phyloP scores from a whole-genome alignment of 2,888 invertebrate genomes.

The Drosophila nr. perissopoda region DNA sequence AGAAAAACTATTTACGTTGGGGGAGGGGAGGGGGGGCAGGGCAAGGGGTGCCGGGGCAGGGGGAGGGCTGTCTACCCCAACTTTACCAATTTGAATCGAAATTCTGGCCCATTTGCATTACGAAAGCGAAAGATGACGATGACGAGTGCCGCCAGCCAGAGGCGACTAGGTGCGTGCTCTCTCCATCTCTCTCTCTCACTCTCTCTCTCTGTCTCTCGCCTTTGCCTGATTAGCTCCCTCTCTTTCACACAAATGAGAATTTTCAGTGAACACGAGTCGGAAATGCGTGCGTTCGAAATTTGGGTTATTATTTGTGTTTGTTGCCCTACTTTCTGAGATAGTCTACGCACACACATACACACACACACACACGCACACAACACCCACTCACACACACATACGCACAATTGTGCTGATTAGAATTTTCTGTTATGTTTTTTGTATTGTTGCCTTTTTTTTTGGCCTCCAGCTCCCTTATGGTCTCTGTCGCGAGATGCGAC shows the following conservation, averaged over 20 bases:
- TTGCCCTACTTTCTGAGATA: conserved; percentile 73
- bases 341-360: conserved; percentile 26
- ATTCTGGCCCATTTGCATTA: conserved; percentile 52
- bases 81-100: conserved; percentile 11
- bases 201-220: not conserved
- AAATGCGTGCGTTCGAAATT: conserved; percentile 74
- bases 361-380: conserved; percentile 3
- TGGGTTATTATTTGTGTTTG: conserved; percentile 73
- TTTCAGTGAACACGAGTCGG: conserved; percentile 43
- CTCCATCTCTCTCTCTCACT: not conserved
- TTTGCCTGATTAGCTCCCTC: not conserved
- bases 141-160: conserved; percentile 14
- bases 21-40: not conserved
- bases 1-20: conserved; percentile 20
- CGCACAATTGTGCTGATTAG: conserved; percentile 59
- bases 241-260: conserved; percentile 12
- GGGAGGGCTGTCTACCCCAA: conserved; percentile 2
- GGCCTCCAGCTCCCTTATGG: conserved; percentile 30
- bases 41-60: not conserved
- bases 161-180: conserved; percentile 12
- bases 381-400: conserved; percentile 2
- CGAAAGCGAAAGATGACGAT: conserved; percentile 53
- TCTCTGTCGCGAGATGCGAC: conserved; percentile 65
- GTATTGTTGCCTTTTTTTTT: conserved; percentile 7
- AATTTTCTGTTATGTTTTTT: conserved; percentile 27